Evolutionary conservation across 2,113 vertebrate genomes (phyloP).

Genomic region (Leiothrix lutea): DNA sequence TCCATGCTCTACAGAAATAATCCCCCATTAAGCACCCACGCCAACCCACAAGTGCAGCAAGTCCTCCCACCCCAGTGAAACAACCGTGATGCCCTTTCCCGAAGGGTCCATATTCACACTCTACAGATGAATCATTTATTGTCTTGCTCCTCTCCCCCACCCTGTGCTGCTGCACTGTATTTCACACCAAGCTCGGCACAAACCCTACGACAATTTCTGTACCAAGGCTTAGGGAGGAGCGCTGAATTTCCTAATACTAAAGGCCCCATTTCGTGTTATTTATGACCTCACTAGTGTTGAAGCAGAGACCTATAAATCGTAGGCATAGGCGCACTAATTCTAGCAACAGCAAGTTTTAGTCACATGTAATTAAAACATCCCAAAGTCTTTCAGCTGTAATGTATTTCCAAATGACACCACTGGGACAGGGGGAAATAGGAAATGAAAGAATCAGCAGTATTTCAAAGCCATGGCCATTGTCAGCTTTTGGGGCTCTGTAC

Average conservation of each 20-base stretch:
- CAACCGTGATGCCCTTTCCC: not conserved
- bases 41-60: not conserved
- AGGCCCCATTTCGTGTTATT: constrained; percentile 76
- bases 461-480: constrained; percentile 67
- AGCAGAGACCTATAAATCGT: constrained; percentile 74
- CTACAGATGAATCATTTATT: constrained; percentile 64
- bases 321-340: constrained; percentile 72
- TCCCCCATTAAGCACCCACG: not conserved
- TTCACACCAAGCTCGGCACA: constrained; percentile 56
- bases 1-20: not conserved
- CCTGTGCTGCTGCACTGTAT: not conserved
- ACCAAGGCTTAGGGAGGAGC: constrained; percentile 64
- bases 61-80: not conserved
- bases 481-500: constrained; percentile 16
- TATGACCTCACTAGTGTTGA: constrained; percentile 66
- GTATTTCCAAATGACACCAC: constrained; percentile 76
- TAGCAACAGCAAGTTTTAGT: constrained; percentile 70
- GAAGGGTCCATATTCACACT: not conserved
- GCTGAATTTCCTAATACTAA: constrained; percentile 76
- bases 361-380: constrained; percentile 82
- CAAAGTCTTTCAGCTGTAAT: constrained; percentile 78
- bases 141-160: not conserved
- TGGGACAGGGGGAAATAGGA: constrained; percentile 55
- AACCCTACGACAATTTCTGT: not conserved
- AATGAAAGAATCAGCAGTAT: constrained; percentile 67